Evolutionary conservation across 1,140 invertebrate species (phyloP).

Genomic region (Drosophila willistoni): DNA sequence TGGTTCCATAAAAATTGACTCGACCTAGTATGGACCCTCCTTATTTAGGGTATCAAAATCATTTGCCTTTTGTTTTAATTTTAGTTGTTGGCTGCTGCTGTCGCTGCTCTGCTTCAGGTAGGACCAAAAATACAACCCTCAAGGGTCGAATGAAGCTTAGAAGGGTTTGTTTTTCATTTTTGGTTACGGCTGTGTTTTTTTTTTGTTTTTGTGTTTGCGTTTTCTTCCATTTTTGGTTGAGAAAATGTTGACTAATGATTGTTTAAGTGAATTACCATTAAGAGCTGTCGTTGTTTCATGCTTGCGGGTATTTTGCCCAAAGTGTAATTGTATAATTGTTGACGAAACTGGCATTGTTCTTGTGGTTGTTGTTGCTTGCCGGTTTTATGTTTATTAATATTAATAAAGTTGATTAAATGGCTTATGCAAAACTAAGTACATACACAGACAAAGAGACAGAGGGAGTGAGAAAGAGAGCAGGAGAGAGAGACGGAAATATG

Average conservation of each 20-base stretch:
- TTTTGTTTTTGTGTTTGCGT: conserved; percentile 36
- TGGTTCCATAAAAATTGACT: too few relatives aligned
- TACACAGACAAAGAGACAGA: conserved; percentile 23
- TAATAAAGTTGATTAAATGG: conserved; percentile 79
- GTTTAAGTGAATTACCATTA: conserved; percentile 80
- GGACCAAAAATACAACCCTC: conserved; percentile 14
- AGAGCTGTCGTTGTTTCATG: conserved; percentile 36
- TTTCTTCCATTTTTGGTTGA: conserved; percentile 24
- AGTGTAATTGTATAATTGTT: conserved; percentile 77
- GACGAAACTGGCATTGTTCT: conserved; percentile 58
- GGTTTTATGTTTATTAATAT: conserved; percentile 64
- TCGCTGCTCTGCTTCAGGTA: conserved; percentile 6
- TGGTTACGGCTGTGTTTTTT: conserved; percentile 30
- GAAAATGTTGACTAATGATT: conserved; percentile 76
- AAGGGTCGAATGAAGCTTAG: not conserved
- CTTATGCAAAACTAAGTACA: conserved; percentile 69
- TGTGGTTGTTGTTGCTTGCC: conserved; percentile 6
- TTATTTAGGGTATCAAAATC: not conserved
- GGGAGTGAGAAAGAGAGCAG: too few relatives aligned
- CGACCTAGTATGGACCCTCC: too few relatives aligned
- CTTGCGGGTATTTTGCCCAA: conserved; percentile 32
- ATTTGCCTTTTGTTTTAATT: conserved; percentile 13
- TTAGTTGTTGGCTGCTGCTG: not conserved
- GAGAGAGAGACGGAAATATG: not conserved
- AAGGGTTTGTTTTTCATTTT: conserved; percentile 40